Conservation (phyloP, 1,140 invertebrate species). For the Homarus americanus region DNA sequence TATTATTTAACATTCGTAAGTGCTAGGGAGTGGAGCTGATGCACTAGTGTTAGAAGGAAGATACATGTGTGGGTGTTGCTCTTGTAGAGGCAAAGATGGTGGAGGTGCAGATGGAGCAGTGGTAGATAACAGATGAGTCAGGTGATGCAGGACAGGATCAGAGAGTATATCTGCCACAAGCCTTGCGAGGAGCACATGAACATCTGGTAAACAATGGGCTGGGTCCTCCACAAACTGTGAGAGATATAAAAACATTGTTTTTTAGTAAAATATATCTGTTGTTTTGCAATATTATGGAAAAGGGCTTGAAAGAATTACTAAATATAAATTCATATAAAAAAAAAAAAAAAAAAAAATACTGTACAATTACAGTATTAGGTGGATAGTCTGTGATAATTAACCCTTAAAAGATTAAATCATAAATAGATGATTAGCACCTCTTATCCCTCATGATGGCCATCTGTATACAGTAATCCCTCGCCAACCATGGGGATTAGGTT, state of each 20-base stretch:
- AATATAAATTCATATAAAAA: no score
- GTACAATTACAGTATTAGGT: neutral
- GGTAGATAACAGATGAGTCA: neutral
- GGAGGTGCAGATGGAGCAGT: neutral
- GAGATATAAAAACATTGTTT: neutral
- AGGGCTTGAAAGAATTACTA: no score
- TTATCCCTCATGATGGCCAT: no score
- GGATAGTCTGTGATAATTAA: no score
- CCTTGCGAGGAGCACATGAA: slow-evolving; percentile 13
- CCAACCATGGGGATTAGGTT: no score
- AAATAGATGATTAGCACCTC: no score
- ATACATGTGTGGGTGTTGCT: neutral
- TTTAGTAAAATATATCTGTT: neutral
- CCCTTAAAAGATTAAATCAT: no score
- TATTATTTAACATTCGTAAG: neutral
- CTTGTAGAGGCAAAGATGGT: neutral
- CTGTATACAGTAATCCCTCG: no score
- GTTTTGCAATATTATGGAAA: no score
- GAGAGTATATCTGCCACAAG: slow-evolving; percentile 42
- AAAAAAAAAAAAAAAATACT: no score
- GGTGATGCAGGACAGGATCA: slow-evolving; percentile 38
- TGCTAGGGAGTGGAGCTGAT: slow-evolving; percentile 35
- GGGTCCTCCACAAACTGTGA: slow-evolving; percentile 58
- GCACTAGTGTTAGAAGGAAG: neutral
- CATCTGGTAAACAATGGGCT: slow-evolving; percentile 43